phyloP scores from a whole-genome alignment of 2,888 invertebrate species.

The Mongoloraphidia duomilia region DNA sequence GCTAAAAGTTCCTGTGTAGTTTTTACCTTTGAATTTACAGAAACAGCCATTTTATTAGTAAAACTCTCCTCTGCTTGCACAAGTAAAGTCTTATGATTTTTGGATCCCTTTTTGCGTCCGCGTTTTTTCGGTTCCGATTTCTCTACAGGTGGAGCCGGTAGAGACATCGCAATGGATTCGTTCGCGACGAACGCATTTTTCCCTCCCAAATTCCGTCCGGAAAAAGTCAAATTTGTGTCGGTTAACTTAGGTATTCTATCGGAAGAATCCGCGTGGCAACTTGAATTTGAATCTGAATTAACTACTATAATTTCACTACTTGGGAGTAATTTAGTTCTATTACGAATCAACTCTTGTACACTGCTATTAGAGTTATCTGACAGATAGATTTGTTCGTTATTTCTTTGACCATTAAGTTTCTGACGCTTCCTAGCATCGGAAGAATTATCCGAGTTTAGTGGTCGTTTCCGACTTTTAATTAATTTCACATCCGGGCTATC shows the following conservation, averaged over 20 bases:
- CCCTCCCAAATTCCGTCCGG: constrained; percentile 7
- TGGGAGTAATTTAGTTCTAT: constrained; percentile 8
- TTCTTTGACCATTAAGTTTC: constrained; percentile 32
- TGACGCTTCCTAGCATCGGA: constrained; percentile 23
- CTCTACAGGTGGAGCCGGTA: constrained; percentile 13
- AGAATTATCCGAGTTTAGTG: background rate
- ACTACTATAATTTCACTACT: constrained; percentile 20
- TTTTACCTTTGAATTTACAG: constrained; percentile 48
- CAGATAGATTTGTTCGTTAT: constrained; percentile 23
- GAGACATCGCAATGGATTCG: constrained; percentile 16
- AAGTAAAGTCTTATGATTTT: constrained; percentile 33
- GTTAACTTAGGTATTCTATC: constrained; percentile 18
- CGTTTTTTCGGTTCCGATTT: constrained; percentile 35
- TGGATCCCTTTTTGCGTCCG: constrained; percentile 43
- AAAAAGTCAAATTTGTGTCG: constrained; percentile 5
- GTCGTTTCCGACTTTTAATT: constrained; percentile 14
- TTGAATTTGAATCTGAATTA: constrained; percentile 35
- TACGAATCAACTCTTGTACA: constrained; percentile 25
- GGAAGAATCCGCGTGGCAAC: constrained; percentile 30
- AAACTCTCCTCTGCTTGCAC: constrained; percentile 39
- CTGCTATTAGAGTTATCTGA: constrained; percentile 31
- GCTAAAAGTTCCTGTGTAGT: constrained; percentile 71
- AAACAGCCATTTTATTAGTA: constrained; percentile 41
- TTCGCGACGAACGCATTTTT: constrained; percentile 8
- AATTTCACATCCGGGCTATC: constrained; percentile 29